Evolutionary conservation across 2,888 invertebrate species (phyloP).

Genomic region (Megalurothrips usitatus): DNA sequence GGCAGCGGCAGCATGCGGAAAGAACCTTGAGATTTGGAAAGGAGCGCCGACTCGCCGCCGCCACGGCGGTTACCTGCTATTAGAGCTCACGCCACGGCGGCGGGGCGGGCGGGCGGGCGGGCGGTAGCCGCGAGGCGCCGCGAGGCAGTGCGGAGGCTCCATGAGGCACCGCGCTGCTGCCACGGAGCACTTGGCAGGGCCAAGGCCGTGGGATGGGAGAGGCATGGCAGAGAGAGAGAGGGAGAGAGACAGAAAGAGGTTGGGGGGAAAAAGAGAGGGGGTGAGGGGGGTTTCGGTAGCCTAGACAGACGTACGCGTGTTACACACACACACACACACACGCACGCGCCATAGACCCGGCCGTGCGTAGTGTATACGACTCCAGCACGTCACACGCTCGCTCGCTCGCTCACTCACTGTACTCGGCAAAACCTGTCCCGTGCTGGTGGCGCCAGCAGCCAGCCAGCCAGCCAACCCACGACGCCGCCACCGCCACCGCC

Average conservation of each 20-base stretch:
- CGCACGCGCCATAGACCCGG: no score
- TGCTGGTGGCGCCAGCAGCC: no score
- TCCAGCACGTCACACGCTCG: no score
- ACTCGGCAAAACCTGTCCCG: no score
- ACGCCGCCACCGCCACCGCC: no score
- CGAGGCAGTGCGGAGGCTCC: no score
- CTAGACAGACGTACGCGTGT: no score
- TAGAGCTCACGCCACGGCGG: not conserved
- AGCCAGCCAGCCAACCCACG: no score
- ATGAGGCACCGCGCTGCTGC: not conserved
- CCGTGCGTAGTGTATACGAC: no score
- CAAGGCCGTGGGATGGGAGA: slow-evolving; percentile 3
- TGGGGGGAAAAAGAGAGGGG: not conserved
- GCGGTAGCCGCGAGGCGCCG: not conserved
- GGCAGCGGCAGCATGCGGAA: not conserved
- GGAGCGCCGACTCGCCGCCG: not conserved
- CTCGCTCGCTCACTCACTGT: no score
- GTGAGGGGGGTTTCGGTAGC: not conserved
- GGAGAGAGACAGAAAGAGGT: not conserved
- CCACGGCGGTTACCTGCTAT: not conserved
- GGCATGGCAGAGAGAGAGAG: not conserved
- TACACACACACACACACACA: no score
- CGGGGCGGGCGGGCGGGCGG: not conserved
- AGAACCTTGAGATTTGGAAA: slow-evolving; percentile 23
- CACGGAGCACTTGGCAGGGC: not conserved